phyloP scores from a whole-genome alignment of 2,113 vertebrate genomes.

The Rhea americana region DNA sequence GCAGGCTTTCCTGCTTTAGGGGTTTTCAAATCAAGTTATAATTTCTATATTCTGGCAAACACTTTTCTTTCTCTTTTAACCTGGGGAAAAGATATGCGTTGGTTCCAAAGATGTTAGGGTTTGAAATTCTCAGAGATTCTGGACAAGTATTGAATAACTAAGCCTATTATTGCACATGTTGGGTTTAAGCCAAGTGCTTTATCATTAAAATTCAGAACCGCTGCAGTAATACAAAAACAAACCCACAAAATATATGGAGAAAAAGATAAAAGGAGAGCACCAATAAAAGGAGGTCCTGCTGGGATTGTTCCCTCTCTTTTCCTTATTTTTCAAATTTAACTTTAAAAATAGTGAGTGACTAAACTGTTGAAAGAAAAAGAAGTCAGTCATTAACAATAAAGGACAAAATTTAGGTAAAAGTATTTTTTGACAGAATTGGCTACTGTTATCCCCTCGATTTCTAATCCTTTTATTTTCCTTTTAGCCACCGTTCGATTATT shows the following conservation, averaged over 20 bases:
- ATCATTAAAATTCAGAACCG: constrained; percentile 59
- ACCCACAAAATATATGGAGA: constrained; percentile 6
- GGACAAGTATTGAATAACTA: constrained; percentile 27
- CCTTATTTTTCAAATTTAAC: not conserved
- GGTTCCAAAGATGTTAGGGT: not conserved
- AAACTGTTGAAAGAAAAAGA: not conserved
- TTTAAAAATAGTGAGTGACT: not conserved
- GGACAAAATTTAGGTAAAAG: not conserved
- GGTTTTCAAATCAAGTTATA: not conserved
- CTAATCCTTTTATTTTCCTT: not conserved
- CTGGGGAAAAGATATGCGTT: not conserved
- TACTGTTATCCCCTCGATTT: not conserved
- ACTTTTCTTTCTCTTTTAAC: not conserved
- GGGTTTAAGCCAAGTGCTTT: constrained; percentile 29
- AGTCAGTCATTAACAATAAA: not conserved
- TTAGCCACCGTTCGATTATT: not conserved
- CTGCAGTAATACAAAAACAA: constrained; percentile 29
- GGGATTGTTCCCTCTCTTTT: not conserved
- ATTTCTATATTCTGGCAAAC: not conserved
- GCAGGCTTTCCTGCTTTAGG: not conserved
- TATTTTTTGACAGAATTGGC: not conserved
- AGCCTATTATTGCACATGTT: constrained; percentile 26
- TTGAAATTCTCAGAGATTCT: constrained; percentile 26
- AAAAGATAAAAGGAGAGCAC: constrained; percentile 16
- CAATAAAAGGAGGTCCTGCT: constrained; percentile 7